Evolutionary conservation across 2,797 vertebrate species (phyloP), one percentile per base, ranked within the genome.

Genomic region (Sparidentex hasta): DNA sequence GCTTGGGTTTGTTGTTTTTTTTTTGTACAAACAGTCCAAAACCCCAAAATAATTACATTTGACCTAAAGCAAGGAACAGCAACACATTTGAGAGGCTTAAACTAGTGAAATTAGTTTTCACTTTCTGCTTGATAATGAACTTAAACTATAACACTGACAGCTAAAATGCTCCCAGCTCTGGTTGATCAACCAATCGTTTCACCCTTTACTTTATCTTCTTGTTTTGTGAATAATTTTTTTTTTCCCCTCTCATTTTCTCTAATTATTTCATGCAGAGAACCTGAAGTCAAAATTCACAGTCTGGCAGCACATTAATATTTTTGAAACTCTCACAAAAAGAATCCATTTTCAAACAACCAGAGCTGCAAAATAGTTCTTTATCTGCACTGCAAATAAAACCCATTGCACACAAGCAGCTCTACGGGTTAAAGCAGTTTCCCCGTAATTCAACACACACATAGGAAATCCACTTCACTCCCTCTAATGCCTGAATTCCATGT

Each of bases 401-500:
- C 4, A 29, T 23, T 11, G 20, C n/a, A 47, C 29, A 7, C 29
- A 27, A 51, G 17, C 14, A 29, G 33, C 47, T 59, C 17, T 9
- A 38, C 25, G 47, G 27, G 33, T 57, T 59, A 48, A 76, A 76
- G 29, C 13, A 7, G 11, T 48, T 73, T 75, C 14, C 64, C 64
- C 18, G 38, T 48, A 11, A 61, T 25, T 66, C 18, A 38, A 47
- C 63, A 43, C 27, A 65, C 54, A 71, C 68, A 46, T 9, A 50
- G 21, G 48, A 82, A 90, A 85, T 74, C 65, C 7, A 17, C 57
- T 81, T 87, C 78, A 68, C 16, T 47, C 21, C 23, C 18, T 20
- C 63, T 54, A 58, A 72, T 61, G 51, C 65, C 41, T 57, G 13
- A 81, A 74, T 72, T 83, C 65, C 72, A 25, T 76, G 81, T 83